phyloP scores from a whole-genome alignment of 1,140 invertebrate genomes.

The Eufriesea mexicana region DNA sequence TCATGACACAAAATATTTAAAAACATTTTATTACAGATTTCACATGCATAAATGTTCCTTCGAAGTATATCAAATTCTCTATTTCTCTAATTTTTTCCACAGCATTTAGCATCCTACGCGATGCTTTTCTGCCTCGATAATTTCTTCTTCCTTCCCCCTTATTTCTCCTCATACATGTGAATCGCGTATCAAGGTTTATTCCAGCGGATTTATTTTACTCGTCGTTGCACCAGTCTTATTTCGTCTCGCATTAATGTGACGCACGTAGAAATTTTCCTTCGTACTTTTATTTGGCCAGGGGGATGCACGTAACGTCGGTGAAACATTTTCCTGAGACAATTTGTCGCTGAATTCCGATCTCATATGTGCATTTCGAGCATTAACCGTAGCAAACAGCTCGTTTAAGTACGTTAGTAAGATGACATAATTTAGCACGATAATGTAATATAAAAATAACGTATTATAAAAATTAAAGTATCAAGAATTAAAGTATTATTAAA shows the following conservation, averaged over 20 bases:
- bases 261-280: not conserved
- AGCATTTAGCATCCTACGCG: not conserved
- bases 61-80: not conserved
- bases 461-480: too few species aligned
- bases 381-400: not conserved
- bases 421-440: too few species aligned
- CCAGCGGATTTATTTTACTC: conserved; percentile 5
- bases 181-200: conserved; percentile 20
- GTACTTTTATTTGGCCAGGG: not conserved
- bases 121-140: not conserved
- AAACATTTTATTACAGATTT: too few species aligned
- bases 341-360: not conserved
- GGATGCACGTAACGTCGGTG: not conserved
- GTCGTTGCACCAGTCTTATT: not conserved
- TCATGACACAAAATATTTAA: too few species aligned
- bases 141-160: not conserved
- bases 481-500: too few species aligned
- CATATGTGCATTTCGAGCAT: not conserved
- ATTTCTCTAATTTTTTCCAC: not conserved
- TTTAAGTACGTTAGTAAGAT: too few species aligned
- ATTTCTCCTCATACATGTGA: not conserved
- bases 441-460: too few species aligned
- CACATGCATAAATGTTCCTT: not conserved
- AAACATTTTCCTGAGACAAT: not conserved
- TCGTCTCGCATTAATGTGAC: not conserved